These are phyloP conservation scores for Halesus radiatus DNA, from an alignment of 1,140 invertebrate genomes.

Conservation along the genomic window DNA sequence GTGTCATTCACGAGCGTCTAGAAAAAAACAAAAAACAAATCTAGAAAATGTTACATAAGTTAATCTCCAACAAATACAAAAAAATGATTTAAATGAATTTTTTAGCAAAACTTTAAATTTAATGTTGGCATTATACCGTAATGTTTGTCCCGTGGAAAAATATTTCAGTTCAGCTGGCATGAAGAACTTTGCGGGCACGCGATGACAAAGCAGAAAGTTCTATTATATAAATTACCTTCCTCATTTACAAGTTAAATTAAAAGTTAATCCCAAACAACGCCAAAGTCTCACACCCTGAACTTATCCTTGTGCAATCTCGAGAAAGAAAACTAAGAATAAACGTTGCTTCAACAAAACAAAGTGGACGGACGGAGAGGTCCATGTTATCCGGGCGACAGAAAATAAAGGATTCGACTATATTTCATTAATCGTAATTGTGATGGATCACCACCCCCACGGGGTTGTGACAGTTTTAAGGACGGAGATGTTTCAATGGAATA, in stretches of 20 bases:
- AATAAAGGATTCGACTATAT: conserved; percentile 52
- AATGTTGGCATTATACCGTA: not conserved
- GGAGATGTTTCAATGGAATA: conserved; percentile 2
- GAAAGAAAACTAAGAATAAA: conserved; percentile 4
- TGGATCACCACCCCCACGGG: conserved; percentile 49
- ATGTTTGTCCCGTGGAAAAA: not conserved
- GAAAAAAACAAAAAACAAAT: too few relatives aligned
- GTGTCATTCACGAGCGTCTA: too few relatives aligned
- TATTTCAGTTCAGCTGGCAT: not conserved
- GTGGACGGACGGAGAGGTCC: not conserved
- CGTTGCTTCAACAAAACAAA: conserved; percentile 1
- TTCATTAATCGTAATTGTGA: conserved; percentile 58
- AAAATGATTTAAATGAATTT: too few relatives aligned
- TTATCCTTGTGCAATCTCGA: conserved; percentile 1
- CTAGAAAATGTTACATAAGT: too few relatives aligned
- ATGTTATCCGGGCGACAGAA: conserved; percentile 48
- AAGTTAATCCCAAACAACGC: conserved; percentile 54
- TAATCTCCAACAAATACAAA: too few relatives aligned
- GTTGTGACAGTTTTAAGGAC: conserved; percentile 49
- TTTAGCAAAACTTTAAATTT: too few relatives aligned
- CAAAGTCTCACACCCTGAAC: conserved; percentile 51
- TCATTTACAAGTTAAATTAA: conserved; percentile 48
- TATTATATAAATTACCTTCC: conserved; percentile 32
- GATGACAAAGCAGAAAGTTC: conserved; percentile 30
- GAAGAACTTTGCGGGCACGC: conserved; percentile 7